Conservation (phyloP, 2,797 vertebrate species). For the Galaxias olidus region DNA sequence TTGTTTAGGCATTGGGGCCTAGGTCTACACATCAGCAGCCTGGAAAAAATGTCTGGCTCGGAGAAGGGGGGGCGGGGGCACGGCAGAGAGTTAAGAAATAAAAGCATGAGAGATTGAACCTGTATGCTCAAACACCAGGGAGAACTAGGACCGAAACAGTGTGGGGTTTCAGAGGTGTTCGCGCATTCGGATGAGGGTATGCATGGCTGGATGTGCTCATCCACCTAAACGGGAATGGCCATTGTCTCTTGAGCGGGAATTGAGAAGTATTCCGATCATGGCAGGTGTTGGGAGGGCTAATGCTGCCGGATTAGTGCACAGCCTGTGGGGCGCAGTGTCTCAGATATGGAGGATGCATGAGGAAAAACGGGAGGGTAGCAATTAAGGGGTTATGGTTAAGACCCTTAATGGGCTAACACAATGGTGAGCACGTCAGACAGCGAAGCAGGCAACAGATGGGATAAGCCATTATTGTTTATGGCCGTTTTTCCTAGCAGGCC, state of each 20-base stretch:
- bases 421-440: conserved; percentile 75
- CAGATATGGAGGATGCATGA: conserved; percentile 53
- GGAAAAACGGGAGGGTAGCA: conserved; percentile 72
- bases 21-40: conserved; percentile 64
- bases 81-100: conserved; percentile 61
- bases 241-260: conserved; percentile 1
- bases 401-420: conserved; percentile 75
- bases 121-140: too few species aligned
- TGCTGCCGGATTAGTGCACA: conserved; percentile 71
- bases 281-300: conserved; percentile 76
- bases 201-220: conserved; percentile 17
- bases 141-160: too few species aligned
- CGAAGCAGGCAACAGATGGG: conserved; percentile 76
- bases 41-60: conserved; percentile 65
- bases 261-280: conserved; percentile 37
- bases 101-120: too few species aligned
- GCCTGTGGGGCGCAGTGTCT: conserved; percentile 70
- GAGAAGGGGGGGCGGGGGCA: conserved; percentile 51
- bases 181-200: too few species aligned
- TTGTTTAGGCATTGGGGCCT: conserved; percentile 74
- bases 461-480: too few species aligned
- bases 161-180: too few species aligned
- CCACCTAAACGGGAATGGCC: conserved; percentile 20
- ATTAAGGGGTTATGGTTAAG: conserved; percentile 76
- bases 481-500: too few species aligned